Percentiles rank a stretch among this genome's conserved stretches.
phyloP scores from a whole-genome alignment of 2,113 vertebrate species.

The Psettodes erumei region DNA sequence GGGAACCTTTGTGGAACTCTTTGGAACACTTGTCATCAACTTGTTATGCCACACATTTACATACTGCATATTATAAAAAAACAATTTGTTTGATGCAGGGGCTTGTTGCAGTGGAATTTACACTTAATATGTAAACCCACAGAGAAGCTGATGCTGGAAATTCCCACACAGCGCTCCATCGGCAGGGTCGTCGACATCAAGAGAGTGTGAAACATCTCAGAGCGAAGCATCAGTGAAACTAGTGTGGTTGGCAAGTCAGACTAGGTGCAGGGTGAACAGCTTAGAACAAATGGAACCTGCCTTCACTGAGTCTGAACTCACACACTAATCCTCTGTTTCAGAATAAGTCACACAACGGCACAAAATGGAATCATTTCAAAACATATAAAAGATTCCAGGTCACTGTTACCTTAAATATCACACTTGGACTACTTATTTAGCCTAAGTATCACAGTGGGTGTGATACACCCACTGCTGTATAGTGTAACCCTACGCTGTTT shows the following conservation, averaged over 20 bases:
- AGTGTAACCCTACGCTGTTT: neutral
- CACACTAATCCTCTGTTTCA: too few species aligned
- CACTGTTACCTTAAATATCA: too few species aligned
- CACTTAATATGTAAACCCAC: conserved; percentile 45
- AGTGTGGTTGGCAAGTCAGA: neutral
- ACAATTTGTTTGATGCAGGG: neutral
- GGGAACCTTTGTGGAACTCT: too few species aligned
- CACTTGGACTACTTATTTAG: too few species aligned
- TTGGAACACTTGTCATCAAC: too few species aligned
- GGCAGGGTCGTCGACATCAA: too few species aligned
- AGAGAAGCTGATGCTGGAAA: neutral
- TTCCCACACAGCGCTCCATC: neutral
- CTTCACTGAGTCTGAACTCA: too few species aligned
- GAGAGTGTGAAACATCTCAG: neutral
- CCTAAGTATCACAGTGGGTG: too few species aligned
- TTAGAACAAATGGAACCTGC: neutral
- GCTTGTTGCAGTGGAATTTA: conserved; percentile 23
- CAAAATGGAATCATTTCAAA: neutral
- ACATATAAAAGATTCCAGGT: too few species aligned
- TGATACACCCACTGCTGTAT: neutral
- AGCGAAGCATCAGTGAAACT: conserved; percentile 30
- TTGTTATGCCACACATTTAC: accelerated
- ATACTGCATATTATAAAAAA: neutral
- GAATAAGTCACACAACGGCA: neutral
- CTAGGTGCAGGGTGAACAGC: neutral